Base-by-base conservation (phyloP, 92 coral and sea anemone genomes). In the Blastomussa wellsi region DNA sequence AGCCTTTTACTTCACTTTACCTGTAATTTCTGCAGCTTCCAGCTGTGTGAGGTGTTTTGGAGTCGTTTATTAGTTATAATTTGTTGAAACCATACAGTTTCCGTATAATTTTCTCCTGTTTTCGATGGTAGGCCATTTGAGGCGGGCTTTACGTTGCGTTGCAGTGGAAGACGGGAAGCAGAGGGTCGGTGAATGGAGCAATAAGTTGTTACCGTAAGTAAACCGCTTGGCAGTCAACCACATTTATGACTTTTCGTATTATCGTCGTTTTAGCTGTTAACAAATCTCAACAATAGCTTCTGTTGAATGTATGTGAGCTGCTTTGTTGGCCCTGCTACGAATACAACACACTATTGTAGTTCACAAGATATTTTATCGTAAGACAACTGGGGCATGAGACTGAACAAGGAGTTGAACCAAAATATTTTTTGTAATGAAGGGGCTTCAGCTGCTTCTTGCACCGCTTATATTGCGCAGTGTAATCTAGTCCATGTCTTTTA, bases 131-230 rank as follows among this genome's bases (percentile, higher is more conserved):
- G 88, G 88, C 77, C 83, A 77, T 77, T 78, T 85, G 83, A 77
- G 88, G 88, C 83, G 83, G 88, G 83, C 88, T 85, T 85, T 76
- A 75, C 82, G 60, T 81, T 91, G 89, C 81, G 82, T 85, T 88
- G 89, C 91, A 86, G 88, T 83, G 89, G 94, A 79, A 88, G 91
- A 83, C 89, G 92, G 87, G 89, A 83, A 90, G 89, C 85, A 79
- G 86, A 76, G 82, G 79, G 88, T 80, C 92, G 71, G 94, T 94
- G 97, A 87, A 94, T 94, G 97, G 97, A 94, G 93, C 87, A 70
- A 88, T 84, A 91, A 79, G 95, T 85, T 85, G 88, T 82, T 84
- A 51, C 89, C 81, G 93, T 87, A 89, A 94, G 97, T 94, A 84
- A 90, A 76, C 90, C 92, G 76, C 87, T 83, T 87, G 89, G 93